Evolutionary conservation across 30 jellyfish, hydroid and myxozoan genomes (phyloP).

Genomic region (Cassiopea andromeda): DNA sequence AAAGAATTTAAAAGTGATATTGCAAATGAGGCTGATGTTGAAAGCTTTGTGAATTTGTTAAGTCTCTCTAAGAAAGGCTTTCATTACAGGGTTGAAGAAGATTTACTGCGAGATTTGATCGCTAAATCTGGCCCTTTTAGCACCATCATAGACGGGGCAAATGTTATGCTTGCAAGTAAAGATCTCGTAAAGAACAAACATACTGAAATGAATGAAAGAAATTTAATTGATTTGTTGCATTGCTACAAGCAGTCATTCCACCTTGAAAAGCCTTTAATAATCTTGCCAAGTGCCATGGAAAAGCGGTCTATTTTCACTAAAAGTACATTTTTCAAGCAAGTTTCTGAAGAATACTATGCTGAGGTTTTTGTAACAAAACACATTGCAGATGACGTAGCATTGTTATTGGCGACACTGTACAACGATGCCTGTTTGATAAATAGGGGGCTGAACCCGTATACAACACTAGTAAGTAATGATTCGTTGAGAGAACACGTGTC

Average conservation of each 20-base stretch:
- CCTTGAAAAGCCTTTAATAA: not conserved
- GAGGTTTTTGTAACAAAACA: not conserved
- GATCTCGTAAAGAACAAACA: not conserved
- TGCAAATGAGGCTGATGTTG: not conserved
- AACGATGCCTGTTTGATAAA: constrained; percentile 6
- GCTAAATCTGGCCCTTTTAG: constrained; percentile 54
- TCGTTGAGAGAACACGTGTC: constrained; percentile 59
- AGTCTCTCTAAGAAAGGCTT: not conserved
- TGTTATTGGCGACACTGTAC: constrained; percentile 2
- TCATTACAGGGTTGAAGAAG: not conserved
- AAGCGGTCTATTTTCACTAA: constrained; percentile 23
- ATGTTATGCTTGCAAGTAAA: constrained; percentile 38
- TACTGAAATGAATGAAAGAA: constrained; percentile 10
- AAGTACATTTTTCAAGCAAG: constrained; percentile 1
- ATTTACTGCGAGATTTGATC: not conserved
- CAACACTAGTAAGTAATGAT: constrained; percentile 49
- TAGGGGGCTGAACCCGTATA: not conserved
- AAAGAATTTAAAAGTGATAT: no score
- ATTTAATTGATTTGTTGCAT: constrained; percentile 4
- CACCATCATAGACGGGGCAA: constrained; percentile 68
- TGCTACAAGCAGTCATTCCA: not conserved
- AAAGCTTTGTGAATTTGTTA: not conserved
- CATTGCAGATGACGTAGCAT: constrained; percentile 49
- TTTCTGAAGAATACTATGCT: not conserved
- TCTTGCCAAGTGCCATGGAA: constrained; percentile 25